Percentiles rank a stretch among this genome's conserved stretches.
Evolutionary conservation across 1,140 invertebrate species (phyloP).

Genomic region (Olivierus martensii): DNA sequence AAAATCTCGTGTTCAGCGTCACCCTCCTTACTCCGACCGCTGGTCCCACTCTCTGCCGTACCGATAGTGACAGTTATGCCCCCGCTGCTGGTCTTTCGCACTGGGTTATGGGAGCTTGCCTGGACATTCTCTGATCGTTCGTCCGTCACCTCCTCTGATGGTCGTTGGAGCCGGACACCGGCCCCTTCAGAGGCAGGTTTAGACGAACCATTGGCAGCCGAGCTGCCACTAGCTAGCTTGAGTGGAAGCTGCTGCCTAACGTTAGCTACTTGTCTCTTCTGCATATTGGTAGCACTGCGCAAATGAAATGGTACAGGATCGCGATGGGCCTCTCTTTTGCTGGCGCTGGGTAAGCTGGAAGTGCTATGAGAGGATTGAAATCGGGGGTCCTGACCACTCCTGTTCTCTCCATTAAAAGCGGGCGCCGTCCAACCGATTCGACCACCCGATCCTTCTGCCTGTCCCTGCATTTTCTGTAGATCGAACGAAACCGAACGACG

Average conservation of each 20-base stretch:
- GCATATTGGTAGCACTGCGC: slow-evolving; percentile 66
- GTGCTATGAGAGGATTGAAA: slow-evolving; percentile 11
- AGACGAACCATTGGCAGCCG: too few relatives aligned
- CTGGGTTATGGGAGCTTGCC: too few relatives aligned
- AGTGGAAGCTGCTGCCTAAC: slow-evolving; percentile 72
- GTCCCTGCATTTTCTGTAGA: slow-evolving; percentile 5
- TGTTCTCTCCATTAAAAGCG: slow-evolving; percentile 22
- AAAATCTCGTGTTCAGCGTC: too few relatives aligned
- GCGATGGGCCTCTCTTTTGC: slow-evolving; percentile 19
- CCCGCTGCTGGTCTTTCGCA: too few relatives aligned
- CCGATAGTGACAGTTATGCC: too few relatives aligned
- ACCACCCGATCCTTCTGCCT: slow-evolving; percentile 12
- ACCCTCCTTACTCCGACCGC: too few relatives aligned
- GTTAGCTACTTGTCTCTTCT: slow-evolving; percentile 45
- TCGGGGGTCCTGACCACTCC: slow-evolving; percentile 18
- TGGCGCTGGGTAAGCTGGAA: not conserved
- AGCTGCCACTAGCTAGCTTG: slow-evolving; percentile 43
- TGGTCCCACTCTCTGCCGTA: too few relatives aligned
- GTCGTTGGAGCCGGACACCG: too few relatives aligned
- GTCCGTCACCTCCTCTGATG: too few relatives aligned
- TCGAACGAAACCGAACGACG: slow-evolving; percentile 12
- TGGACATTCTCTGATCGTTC: too few relatives aligned
- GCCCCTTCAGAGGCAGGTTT: too few relatives aligned
- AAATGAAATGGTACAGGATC: slow-evolving; percentile 48
- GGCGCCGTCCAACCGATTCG: slow-evolving; percentile 21